phyloP scores from a whole-genome alignment of 1,140 invertebrate species.

The Schlechtendalia chinensis region DNA sequence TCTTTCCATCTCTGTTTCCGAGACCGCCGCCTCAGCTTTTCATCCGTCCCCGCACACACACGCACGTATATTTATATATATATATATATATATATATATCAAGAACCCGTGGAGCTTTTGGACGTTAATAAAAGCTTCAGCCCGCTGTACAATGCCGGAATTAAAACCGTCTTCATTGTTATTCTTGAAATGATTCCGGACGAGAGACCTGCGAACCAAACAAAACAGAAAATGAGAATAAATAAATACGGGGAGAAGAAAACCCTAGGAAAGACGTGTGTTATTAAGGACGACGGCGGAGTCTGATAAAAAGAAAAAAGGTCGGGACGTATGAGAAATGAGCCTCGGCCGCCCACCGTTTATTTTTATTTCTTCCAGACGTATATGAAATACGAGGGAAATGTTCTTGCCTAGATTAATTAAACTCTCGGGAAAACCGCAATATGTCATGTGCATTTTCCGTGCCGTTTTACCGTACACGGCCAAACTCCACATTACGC shows the following conservation, averaged over 20 bases:
- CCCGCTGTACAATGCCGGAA: constrained; percentile 36
- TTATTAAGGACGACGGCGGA: constrained; percentile 37
- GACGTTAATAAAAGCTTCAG: constrained; percentile 48
- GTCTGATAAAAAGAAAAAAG: constrained; percentile 48
- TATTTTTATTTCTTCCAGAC: constrained; percentile 40
- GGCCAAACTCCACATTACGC: background rate
- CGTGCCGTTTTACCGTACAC: background rate
- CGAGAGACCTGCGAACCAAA: constrained; percentile 40
- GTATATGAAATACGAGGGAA: constrained; percentile 39
- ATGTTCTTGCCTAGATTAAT: constrained; percentile 48
- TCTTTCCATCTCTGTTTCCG: constrained; percentile 49
- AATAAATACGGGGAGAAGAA: constrained; percentile 37
- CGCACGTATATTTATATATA: constrained; percentile 2
- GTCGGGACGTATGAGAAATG: constrained; percentile 48
- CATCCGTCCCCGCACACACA: background rate
- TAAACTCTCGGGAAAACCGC: constrained; percentile 47
- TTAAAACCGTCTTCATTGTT: constrained; percentile 49
- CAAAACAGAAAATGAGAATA: constrained; percentile 44
- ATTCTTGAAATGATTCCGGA: constrained; percentile 47
- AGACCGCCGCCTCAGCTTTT: constrained; percentile 31
- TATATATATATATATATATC: constrained; percentile 37
- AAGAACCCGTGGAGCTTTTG: constrained; percentile 41
- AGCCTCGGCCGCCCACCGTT: constrained; percentile 28
- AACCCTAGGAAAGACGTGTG: constrained; percentile 37
- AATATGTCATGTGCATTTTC: constrained; percentile 28